Evolutionary conservation across 2,113 vertebrate genomes (phyloP).

Genomic region (Tragulus kanchil): DNA sequence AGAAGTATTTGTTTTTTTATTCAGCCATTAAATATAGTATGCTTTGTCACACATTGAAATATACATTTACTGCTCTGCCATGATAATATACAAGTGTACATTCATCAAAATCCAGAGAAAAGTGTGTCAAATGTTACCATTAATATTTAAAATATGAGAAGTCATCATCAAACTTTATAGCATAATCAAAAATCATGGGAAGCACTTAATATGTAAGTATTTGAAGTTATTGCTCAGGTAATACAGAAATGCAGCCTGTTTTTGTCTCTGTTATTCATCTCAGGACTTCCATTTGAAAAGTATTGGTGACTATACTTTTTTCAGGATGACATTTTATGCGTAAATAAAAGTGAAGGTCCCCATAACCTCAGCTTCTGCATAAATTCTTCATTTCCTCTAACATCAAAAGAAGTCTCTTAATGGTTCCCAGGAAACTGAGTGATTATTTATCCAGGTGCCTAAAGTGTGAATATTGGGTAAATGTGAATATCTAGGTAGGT

Average conservation of each 20-base stretch:
- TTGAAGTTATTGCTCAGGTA: neutral
- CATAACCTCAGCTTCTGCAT: neutral
- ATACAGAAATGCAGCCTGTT: neutral
- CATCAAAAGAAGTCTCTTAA: neutral
- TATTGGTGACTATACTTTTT: neutral
- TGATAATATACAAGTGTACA: neutral
- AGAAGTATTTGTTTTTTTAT: neutral
- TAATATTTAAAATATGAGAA: constrained; percentile 52
- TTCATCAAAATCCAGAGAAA: constrained; percentile 56
- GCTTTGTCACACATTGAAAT: neutral
- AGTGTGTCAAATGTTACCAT: constrained; percentile 19
- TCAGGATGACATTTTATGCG: neutral
- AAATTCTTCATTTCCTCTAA: neutral
- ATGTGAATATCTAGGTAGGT: neutral
- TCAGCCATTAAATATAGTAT: neutral
- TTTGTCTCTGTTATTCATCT: neutral
- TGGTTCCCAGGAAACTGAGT: neutral
- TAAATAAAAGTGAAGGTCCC: neutral
- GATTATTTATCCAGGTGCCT: neutral
- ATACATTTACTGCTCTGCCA: neutral
- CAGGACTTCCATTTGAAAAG: constrained; percentile 52
- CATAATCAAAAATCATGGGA: constrained; percentile 52
- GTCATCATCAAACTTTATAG: constrained; percentile 67
- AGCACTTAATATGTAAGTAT: neutral
- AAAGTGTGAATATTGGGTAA: neutral